Base-by-base conservation (phyloP, 2,797 vertebrate species). In the Iguana delicatissima region DNA sequence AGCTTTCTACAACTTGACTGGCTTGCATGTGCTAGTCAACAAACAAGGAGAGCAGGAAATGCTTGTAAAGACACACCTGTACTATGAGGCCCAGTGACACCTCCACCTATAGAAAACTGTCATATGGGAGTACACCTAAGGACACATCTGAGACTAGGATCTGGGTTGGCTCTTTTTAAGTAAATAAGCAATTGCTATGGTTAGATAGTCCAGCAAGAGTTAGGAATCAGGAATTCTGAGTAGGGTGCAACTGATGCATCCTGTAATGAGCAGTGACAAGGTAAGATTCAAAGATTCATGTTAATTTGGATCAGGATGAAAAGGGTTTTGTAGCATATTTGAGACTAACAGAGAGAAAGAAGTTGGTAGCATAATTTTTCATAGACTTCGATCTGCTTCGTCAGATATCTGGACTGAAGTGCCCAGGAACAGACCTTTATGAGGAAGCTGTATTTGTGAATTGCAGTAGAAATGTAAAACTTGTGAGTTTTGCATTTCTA, bases 1-100 rank as follows among this genome's bases (percentile, higher is more conserved):
- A 57, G 14, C 85, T 50, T 86, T 38, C 69, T 67, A 86, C 84
- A 10, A 29, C n/a, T 69, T 29, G 10, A 72, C n/a, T 79, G 14
- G 12, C 12, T 69, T 80, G 50, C 42, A 46, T 46, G 42, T 14
- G 76, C 64, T 57, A 85, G 86, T 42, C 32, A 29, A 59, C 22
- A 86, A 80, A 90, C 62, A 57, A 86, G 89, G 52, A 90, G 64
- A 86, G 52, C 89, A 73, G 50, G 76, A 80, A 90, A 90, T 89
- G 57, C 50, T 76, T 52, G 59, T 76, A 64, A 84, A 46, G 55
- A 2, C 73, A 64, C 67, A 84, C 83, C 82, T 79, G 64, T 69
- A 85, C 18, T 69, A 46, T 84, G 82, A 55, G 59, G 62, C 42
- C 55, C 29, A 67, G 46, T 77, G 38, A 67, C 73, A 84, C 18